These are phyloP conservation scores for Drosophila pandora DNA, from an alignment of 1,140 invertebrate species.

Conservation along the genomic window DNA sequence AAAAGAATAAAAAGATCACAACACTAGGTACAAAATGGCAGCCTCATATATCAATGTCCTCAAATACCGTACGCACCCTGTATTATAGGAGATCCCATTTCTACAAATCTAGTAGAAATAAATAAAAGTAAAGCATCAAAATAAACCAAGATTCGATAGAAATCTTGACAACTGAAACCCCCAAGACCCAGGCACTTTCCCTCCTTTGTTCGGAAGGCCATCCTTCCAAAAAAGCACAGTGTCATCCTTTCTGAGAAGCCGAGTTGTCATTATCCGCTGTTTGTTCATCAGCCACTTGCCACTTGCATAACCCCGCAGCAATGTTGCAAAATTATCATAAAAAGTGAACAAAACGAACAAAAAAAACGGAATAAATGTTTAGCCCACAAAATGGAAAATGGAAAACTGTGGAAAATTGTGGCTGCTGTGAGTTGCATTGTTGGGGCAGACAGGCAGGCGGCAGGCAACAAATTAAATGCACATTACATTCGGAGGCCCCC, in stretches of 20 bases:
- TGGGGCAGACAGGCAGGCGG: conserved; percentile 5
- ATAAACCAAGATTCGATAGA: no score
- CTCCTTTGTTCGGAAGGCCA: conserved; percentile 17
- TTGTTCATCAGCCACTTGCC: neutral
- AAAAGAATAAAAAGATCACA: no score
- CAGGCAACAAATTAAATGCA: conserved; percentile 65
- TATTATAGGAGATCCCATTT: no score
- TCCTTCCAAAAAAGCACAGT: neutral
- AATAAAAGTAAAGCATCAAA: neutral
- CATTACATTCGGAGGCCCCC: conserved; percentile 58
- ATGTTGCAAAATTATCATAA: conserved; percentile 41
- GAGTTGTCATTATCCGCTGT: conserved; percentile 25
- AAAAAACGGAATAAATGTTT: conserved; percentile 1
- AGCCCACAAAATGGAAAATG: conserved; percentile 2
- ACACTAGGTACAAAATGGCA: no score
- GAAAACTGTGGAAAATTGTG: conserved; percentile 38
- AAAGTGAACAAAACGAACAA: conserved; percentile 4
- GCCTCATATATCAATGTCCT: no score
- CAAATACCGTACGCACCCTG: no score
- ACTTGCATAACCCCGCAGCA: conserved; percentile 32
- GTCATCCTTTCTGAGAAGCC: conserved; percentile 23
- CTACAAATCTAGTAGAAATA: no score
- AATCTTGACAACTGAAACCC: no score
- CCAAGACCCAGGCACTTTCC: conserved; percentile 1
- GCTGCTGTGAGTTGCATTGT: conserved; percentile 26